Base-by-base conservation (phyloP, 2,797 vertebrate species). In the Cichlasoma orientale region DNA sequence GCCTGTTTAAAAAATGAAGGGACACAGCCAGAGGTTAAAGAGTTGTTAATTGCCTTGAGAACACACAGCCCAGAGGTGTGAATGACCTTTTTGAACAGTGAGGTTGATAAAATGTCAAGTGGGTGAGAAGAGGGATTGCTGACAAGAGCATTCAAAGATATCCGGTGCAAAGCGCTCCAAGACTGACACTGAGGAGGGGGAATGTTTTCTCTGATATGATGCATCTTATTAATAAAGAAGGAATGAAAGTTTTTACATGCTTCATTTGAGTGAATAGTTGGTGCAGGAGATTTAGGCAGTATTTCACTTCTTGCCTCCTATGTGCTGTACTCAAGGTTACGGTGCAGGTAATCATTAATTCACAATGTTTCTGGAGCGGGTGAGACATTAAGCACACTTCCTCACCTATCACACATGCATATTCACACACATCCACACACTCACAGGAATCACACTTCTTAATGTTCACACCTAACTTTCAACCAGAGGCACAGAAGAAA, bases 311-410 rank as follows among this genome's bases (percentile, higher is more conserved):
- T 82, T 56, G 53, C 18, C 57, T 84, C 53, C 56, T 88, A 70
- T 27, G 55, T 89, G 86, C 77, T 72, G 58, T 52, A 36, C 61
- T 56, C 79, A 89, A 87, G 78, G 86, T 89, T 82, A 72, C 78
- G 72, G 78, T 75, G 50, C 13, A 6, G 89, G 75, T 92, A 95
- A 95, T 95, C 85, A 95, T 95, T 95, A 87, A 95, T 94, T 61
- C 66, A 54, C 56, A 38, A 53, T 79, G 86, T 88, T 90, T 90
- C 74, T 87, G 69, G 75, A 83, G 66, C 85, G 85, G 85, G 92
- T 94, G 89, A 95, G 85, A 86, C 88, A 95, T 94, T 92, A 93
- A 92, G 79, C 78, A 6, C 7, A 50, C 72, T 75, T 88, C 84
- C 83, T 84, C 85, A 91, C 89, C 75, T 91, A 63, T 88, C 61